Evolutionary conservation across 2,888 invertebrate genomes (phyloP), one percentile per base, ranked within the genome.

Genomic region (Drosophila suboccidentalis): DNA sequence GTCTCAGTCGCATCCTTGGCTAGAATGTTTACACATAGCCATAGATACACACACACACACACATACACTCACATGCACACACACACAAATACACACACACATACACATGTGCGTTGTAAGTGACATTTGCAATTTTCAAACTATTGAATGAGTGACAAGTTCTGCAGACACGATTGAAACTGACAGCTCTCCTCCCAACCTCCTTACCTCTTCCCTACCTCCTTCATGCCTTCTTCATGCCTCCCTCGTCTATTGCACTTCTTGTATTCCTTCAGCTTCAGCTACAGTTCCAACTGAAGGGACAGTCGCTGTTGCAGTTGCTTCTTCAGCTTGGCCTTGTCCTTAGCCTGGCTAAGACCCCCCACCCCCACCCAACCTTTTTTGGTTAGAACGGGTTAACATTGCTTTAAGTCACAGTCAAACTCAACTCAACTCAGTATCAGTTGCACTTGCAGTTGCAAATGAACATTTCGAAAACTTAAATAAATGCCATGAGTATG

Each of bases 81-180:
- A 43, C 54, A 49, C 39, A 15, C 29, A 34, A 41, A 38, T 46
- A 3, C 0, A 26, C 26, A 26, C 5, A 26, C 26, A 26, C 26
- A 26, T 6, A 26, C 26, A 26, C 26, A 26, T 75, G 54, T 59
- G 77, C 78, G 78, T 83, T 89, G 91, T 82, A 90, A 90, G 90
- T 91, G 90, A 90, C 90, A 91, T 91, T 90, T 90, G 90, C 91
- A 90, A 90, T 90, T 90, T 91, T 87, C 81, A 90, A 90, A 90
- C 91, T 90, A 90, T 90, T 90, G 90, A 90, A 90, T 90, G 90
- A 90, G 91, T 90, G 91, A 90, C 90, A 90, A 91, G 89, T 90
- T 90, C 81, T 89, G 90, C 90, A 90, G 91, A 91, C 90, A 91
- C 89, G 90, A 91, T 84, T 90, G 90, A 90, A 90, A 89, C 90